Conservation (phyloP, 2,888 invertebrate genomes). For the Strigamia transsilvanica region DNA sequence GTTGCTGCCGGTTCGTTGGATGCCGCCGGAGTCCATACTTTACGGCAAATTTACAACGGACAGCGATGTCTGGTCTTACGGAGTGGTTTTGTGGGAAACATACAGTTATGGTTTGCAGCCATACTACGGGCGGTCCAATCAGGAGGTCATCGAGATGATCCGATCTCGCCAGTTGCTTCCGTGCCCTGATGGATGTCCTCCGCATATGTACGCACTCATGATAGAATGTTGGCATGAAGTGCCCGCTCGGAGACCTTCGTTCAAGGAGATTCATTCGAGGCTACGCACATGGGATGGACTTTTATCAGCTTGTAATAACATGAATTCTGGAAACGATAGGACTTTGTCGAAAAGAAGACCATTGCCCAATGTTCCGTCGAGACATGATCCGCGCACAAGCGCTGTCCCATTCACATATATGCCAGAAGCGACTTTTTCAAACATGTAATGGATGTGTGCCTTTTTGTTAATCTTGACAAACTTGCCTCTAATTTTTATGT, state of each 20-base stretch:
- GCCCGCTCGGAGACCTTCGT: slow-evolving; percentile 88
- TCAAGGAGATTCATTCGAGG: slow-evolving; percentile 89
- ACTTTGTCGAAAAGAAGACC: neutral
- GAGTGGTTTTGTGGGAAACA: slow-evolving; percentile 98
- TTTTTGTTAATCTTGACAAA: neutral
- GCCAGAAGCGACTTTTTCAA: neutral
- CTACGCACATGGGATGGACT: slow-evolving; percentile 73
- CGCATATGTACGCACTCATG: slow-evolving; percentile 93
- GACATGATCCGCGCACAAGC: neutral
- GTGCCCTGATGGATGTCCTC: slow-evolving; percentile 91
- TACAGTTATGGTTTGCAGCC: slow-evolving; percentile 96
- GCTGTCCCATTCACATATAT: neutral
- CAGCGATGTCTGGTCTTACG: slow-evolving; percentile 98
- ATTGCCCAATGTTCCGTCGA: neutral
- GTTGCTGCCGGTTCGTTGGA: slow-evolving; percentile 94
- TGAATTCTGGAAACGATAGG: slow-evolving; percentile 61
- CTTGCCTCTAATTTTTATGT: neutral
- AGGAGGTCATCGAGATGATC: slow-evolving; percentile 97
- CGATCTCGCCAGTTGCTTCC: slow-evolving; percentile 90
- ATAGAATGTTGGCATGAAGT: slow-evolving; percentile 98
- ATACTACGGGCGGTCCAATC: slow-evolving; percentile 92
- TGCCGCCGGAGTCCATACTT: slow-evolving; percentile 97
- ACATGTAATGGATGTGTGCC: neutral
- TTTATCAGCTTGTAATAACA: slow-evolving; percentile 63
- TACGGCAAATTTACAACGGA: slow-evolving; percentile 98